Evolutionary conservation across 2,113 vertebrate species (phyloP).

Genomic region (Semnornis frantzii): DNA sequence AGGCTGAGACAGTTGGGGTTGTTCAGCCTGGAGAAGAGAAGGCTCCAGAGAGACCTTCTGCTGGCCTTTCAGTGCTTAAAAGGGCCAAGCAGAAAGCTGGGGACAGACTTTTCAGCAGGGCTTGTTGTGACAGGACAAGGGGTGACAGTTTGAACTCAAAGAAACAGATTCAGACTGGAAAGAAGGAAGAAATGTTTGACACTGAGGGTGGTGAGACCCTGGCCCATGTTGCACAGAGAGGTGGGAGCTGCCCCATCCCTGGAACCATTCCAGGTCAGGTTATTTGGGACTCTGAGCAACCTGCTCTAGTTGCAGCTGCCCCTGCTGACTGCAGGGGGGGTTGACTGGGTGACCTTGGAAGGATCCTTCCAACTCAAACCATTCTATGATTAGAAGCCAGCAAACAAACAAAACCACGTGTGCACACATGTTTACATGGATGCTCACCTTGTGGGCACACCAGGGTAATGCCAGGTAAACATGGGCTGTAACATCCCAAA

Average conservation of each 20-base stretch:
- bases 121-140: too few species aligned
- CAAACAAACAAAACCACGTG: neutral
- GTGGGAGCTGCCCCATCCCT: neutral
- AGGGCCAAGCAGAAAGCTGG: too few species aligned
- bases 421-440: rapidly evolving
- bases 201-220: too few species aligned
- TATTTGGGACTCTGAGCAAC: neutral
- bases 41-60: neutral
- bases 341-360: neutral
- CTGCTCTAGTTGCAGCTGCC: neutral
- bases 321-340: neutral
- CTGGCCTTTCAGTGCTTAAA: too few species aligned
- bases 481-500: rapidly evolving
- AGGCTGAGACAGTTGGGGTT: too few species aligned
- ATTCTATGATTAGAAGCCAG: neutral
- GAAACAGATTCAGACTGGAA: too few species aligned
- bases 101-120: too few species aligned
- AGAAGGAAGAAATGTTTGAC: too few species aligned
- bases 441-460: rapidly evolving
- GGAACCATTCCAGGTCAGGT: neutral
- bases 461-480: rapidly evolving
- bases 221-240: neutral
- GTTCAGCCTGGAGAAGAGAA: neutral
- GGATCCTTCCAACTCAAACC: neutral
- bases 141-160: too few species aligned